Percentiles rank a stretch among this genome's conserved stretches.
Conservation (phyloP, 37 sponge, comb jelly and placozoan genomes). For the Tethya wilhelma region DNA sequence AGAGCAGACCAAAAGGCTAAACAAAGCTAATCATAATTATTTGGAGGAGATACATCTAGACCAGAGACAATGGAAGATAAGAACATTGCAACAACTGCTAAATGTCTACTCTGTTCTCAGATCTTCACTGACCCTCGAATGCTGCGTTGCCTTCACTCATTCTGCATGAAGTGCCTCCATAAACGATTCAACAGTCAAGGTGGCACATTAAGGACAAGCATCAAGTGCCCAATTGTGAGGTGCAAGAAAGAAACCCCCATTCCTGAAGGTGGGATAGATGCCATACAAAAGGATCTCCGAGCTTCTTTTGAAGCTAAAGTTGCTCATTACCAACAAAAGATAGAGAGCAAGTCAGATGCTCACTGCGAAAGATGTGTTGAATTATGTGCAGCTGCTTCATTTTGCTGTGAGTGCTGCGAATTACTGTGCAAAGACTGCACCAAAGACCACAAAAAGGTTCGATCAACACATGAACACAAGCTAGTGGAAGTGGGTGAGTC, state of each 20-base stretch:
- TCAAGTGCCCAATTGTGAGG: slow-evolving; percentile 8
- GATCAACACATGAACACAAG: slow-evolving; percentile 1
- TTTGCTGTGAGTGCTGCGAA: slow-evolving; percentile 27
- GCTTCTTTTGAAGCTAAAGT: slow-evolving; percentile 4
- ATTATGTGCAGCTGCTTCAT: slow-evolving; percentile 7
- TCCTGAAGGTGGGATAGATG: not conserved
- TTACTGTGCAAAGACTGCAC: slow-evolving; percentile 31
- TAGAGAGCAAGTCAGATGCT: not conserved
- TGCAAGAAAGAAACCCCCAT: not conserved
- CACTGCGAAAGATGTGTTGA: slow-evolving; percentile 31
- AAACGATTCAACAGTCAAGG: not conserved
- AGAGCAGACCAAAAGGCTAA: too few relatives aligned
- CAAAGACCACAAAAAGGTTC: slow-evolving; percentile 2
- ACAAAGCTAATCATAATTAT: too few relatives aligned
- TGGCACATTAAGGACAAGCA: not conserved
- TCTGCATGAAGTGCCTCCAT: slow-evolving; percentile 20
- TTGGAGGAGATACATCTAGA: too few relatives aligned
- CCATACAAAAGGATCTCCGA: slow-evolving; percentile 5
- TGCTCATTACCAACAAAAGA: slow-evolving; percentile 4
- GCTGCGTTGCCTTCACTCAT: slow-evolving; percentile 30
- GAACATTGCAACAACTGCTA: too few relatives aligned
- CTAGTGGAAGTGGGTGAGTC: not conserved
- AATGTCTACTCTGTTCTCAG: too few relatives aligned
- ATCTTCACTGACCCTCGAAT: too few relatives aligned
- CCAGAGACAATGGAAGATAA: too few relatives aligned